Base-by-base conservation (phyloP, 2,888 invertebrate genomes). In the Lithophane ornitopus region DNA sequence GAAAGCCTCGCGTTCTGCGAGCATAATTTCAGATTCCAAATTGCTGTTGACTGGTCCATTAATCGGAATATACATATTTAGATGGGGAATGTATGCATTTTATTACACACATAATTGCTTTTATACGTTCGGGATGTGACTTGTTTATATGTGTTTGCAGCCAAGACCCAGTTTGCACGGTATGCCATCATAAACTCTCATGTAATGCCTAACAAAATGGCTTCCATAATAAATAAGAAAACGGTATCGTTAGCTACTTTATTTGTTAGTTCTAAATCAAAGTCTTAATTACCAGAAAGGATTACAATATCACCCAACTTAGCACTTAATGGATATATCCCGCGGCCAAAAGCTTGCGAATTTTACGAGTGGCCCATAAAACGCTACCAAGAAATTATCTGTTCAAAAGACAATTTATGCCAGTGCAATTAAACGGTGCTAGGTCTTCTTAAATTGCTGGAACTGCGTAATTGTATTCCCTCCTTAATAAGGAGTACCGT, bases 391-490 rank as follows among this genome's bases (percentile, higher is more conserved):
- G 91, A 93, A 93, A 94, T 94, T 93, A 94, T 94, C 92, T 93
- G 93, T 92, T 93, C 93, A 89, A 90, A 92, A 90, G 91, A 93
- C 92, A 94, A 94, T 94, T 95, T 94, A 95, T 94, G 92, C 90
- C 86, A 89, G 87, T 92, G 93, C 92, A 95, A 95, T 94, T 95
- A 94, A 94, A 94, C 90, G 92, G 89, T 89, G 90, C 91, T 93
- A 93, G 92, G 94, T 94, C 94, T 94, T 90, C 93, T 92, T 93
- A 93, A 94, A 94, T 94, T 93, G 93, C 93, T 93, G 91, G 91
- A 90, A 93, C 92, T 93, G 93, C 91, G 93, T 94, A 95, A 95
- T 95, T 94, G 94, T 95, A 93, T 94, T 94, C 91, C 77, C 90
- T 90, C 90, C 91, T 93, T 94, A 94, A 92, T 94, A 93, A 93